A percentile compares a stretch with the other conserved stretches of the same genome.
Evolutionary conservation across 1,140 invertebrate species (phyloP).

Genomic region (Probaryconus sp.): DNA sequence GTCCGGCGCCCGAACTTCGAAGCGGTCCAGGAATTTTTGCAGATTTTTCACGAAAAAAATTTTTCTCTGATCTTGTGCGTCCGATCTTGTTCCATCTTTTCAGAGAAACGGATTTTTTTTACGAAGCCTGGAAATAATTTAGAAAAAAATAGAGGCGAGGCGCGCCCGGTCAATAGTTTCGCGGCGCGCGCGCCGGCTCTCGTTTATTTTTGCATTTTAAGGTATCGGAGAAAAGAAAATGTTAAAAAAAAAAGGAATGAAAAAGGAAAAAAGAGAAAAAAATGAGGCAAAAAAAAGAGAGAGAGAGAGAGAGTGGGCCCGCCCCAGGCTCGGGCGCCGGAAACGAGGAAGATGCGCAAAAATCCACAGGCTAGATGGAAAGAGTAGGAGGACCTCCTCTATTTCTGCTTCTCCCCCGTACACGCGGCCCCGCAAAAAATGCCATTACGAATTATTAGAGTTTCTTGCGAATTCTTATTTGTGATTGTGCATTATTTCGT

Average conservation of each 20-base stretch:
- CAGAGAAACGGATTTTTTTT: constrained; percentile 73
- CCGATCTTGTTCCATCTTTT: neutral
- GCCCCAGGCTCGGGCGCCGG: constrained; percentile 55
- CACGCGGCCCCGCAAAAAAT: constrained; percentile 11
- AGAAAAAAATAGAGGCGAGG: constrained; percentile 52
- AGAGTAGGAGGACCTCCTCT: constrained; percentile 53
- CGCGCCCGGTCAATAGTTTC: constrained; percentile 65
- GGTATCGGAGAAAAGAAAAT: constrained; percentile 77
- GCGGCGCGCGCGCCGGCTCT: constrained; percentile 61
- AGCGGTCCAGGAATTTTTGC: constrained; percentile 56
- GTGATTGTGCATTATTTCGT: constrained; percentile 29
- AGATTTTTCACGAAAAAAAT: constrained; percentile 50
- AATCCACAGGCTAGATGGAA: constrained; percentile 70
- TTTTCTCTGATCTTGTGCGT: constrained; percentile 65
- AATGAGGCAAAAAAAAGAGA: constrained; percentile 73
- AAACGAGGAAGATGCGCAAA: constrained; percentile 71
- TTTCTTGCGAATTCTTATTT: constrained; percentile 6
- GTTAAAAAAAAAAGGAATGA: constrained; percentile 76
- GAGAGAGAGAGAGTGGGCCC: constrained; percentile 71
- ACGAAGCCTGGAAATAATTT: constrained; percentile 26
- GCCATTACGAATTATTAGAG: constrained; percentile 29
- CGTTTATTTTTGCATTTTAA: constrained; percentile 78
- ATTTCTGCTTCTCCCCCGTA: constrained; percentile 22
- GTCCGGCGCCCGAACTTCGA: constrained; percentile 50
- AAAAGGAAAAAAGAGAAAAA: too few species aligned